Evolutionary conservation across 2,888 invertebrate species (phyloP).

Genomic region (Dicranocentrus wangi): DNA sequence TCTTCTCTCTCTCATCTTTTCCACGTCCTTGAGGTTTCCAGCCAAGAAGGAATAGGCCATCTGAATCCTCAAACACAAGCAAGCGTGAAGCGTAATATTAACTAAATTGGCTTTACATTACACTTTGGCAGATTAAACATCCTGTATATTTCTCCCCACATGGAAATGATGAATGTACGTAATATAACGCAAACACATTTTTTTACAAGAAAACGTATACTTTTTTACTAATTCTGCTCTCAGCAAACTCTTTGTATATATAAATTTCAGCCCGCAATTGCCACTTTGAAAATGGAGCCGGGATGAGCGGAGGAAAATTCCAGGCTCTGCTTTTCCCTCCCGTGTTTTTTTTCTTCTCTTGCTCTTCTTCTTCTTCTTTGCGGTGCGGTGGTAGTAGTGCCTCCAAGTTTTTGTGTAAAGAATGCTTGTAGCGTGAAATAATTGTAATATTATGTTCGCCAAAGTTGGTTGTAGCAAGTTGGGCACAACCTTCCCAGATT

Average conservation of each 20-base stretch:
- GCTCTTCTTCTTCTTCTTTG: background rate
- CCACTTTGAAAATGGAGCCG: no score
- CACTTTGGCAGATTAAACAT: constrained; percentile 44
- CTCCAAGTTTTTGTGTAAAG: constrained; percentile 33
- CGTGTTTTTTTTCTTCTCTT: no score
- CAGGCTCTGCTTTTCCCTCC: no score
- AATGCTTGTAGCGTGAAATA: constrained; percentile 45
- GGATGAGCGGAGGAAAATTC: no score
- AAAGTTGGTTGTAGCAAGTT: constrained; percentile 15
- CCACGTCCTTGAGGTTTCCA: background rate
- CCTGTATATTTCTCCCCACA: constrained; percentile 10
- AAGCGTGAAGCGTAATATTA: constrained; percentile 48
- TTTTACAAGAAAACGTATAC: no score
- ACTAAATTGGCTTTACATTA: constrained; percentile 48
- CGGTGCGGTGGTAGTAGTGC: background rate
- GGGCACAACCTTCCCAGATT: constrained; percentile 28
- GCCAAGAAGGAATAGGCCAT: background rate
- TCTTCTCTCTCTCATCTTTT: constrained; percentile 6
- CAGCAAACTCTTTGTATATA: no score
- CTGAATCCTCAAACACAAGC: no score
- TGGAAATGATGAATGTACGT: no score
- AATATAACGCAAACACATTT: no score
- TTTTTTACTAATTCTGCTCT: no score
- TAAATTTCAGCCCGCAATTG: no score
- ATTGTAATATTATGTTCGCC: constrained; percentile 45